Evolutionary conservation across 2,888 invertebrate species (phyloP), one percentile per base, ranked within the genome.

Genomic region (Andrena praecox): DNA sequence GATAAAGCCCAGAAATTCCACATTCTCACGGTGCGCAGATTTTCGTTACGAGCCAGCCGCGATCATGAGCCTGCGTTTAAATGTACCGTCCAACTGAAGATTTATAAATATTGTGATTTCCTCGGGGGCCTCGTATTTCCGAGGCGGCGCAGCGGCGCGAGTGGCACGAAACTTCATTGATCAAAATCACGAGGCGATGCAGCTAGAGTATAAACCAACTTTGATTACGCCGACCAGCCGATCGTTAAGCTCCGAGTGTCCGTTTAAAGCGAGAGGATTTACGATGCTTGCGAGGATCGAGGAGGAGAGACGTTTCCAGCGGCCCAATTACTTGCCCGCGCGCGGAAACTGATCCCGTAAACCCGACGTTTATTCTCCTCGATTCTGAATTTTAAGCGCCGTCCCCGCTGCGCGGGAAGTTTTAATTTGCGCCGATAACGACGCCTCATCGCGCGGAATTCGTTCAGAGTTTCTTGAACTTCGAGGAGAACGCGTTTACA

Each of bases 261-360:
- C 69, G 59, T 12, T 62, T 73, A 73, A 76, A 80, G 50, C 67
- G 33, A 10, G 33, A 48, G 59, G 64, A 80, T 80, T 80, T 80
- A 80, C 77, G 69, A 73, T 48, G 71, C 20, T 20, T 20, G 77
- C 72, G 33, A 48, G 63, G 29, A 48, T 48, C 63, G 54, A 54
- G 20, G 27, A 3, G 33, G 16, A 62, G 24, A 68, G 59, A 62
- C 35, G n/a, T 24, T 0, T 33, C 48, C n/a, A 48, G 27, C 60
- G 27, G 24, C 33, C 60, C 27, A 35, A 68, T 75, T 62, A 62
- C 52, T 60, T 62, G 20, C 68, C 62, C 8, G 16, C 31, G 8
- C 59, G n/a, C 33, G n/a, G 12, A 8, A 60, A 60, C 35, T 16
- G 33, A 20, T 33, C n/a, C 24, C 29, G 52, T 24, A 54, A 50